These are phyloP conservation scores for Mellilla xanthometata DNA, from an alignment of 2,888 invertebrate genomes.

Conservation along the genomic window DNA sequence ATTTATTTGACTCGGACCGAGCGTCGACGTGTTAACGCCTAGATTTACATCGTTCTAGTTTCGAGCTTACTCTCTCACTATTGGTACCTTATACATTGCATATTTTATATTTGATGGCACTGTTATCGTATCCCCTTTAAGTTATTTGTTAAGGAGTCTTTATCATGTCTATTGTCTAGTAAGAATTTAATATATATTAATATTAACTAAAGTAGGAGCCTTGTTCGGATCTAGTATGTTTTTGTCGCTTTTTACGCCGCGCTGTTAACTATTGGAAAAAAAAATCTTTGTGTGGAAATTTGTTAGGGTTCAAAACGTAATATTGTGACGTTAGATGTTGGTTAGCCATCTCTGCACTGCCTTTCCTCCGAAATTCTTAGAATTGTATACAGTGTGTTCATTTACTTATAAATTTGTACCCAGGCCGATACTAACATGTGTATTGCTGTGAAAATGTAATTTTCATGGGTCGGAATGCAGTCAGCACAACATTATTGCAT, in stretches of 20 bases:
- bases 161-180: slow-evolving; percentile 80
- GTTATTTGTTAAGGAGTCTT: slow-evolving; percentile 80
- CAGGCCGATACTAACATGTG: slow-evolving; percentile 45
- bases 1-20: slow-evolving; percentile 25
- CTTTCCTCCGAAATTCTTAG: slow-evolving; percentile 56
- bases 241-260: slow-evolving; percentile 68
- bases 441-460: slow-evolving; percentile 48
- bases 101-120: slow-evolving; percentile 75
- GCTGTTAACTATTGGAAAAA: slow-evolving; percentile 57
- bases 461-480: slow-evolving; percentile 43
- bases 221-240: slow-evolving; percentile 72
- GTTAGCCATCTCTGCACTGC: slow-evolving; percentile 57
- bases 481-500: slow-evolving; percentile 65
- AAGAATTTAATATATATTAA: slow-evolving; percentile 79
- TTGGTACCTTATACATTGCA: slow-evolving; percentile 71
- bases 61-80: slow-evolving; percentile 70
- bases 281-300: slow-evolving; percentile 49
- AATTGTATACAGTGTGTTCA: slow-evolving; percentile 58
- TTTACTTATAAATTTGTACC: slow-evolving; percentile 48
- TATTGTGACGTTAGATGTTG: slow-evolving; percentile 47
- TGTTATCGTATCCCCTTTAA: slow-evolving; percentile 75
- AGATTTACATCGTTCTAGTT: slow-evolving; percentile 53
- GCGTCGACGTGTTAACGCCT: slow-evolving; percentile 6
- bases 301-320: slow-evolving; percentile 57
- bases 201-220: slow-evolving; percentile 72